phyloP scores from a whole-genome alignment of 2,113 vertebrate genomes.

The Galbula dea region DNA sequence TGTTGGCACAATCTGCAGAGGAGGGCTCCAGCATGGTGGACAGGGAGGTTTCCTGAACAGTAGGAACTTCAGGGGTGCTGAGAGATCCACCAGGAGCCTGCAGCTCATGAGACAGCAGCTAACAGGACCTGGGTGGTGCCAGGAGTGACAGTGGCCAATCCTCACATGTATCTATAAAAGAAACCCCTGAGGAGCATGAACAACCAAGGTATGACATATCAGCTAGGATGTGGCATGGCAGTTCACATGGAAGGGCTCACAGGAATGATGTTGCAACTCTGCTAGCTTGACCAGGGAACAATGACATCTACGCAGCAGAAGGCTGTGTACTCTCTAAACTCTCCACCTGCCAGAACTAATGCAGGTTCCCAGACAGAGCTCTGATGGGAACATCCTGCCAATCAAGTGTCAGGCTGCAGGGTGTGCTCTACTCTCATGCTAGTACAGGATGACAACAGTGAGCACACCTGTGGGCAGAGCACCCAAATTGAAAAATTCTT shows the following conservation, averaged over 20 bases:
- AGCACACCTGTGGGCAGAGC: too few species aligned
- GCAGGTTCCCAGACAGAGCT: neutral
- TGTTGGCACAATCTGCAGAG: rapidly evolving
- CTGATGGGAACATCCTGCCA: too few species aligned
- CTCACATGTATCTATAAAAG: neutral
- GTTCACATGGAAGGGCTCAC: too few species aligned
- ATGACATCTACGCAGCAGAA: too few species aligned
- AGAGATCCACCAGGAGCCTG: neutral
- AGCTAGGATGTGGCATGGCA: neutral
- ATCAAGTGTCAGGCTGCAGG: too few species aligned
- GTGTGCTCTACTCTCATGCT: too few species aligned
- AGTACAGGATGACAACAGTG: too few species aligned
- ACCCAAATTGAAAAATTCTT: too few species aligned
- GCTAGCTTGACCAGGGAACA: neutral
- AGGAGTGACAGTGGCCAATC: neutral
- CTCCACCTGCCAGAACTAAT: neutral
- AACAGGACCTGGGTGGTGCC: rapidly evolving
- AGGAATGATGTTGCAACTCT: neutral
- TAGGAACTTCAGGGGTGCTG: neutral
- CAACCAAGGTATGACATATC: rapidly evolving
- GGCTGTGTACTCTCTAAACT: neutral
- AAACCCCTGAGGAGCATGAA: neutral
- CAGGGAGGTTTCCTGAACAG: too few species aligned
- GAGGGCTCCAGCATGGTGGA: rapidly evolving
- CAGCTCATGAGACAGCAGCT: rapidly evolving